Evolutionary conservation across 2,888 invertebrate species (phyloP), one percentile per base, ranked within the genome.

Genomic region (Troides aeacus): DNA sequence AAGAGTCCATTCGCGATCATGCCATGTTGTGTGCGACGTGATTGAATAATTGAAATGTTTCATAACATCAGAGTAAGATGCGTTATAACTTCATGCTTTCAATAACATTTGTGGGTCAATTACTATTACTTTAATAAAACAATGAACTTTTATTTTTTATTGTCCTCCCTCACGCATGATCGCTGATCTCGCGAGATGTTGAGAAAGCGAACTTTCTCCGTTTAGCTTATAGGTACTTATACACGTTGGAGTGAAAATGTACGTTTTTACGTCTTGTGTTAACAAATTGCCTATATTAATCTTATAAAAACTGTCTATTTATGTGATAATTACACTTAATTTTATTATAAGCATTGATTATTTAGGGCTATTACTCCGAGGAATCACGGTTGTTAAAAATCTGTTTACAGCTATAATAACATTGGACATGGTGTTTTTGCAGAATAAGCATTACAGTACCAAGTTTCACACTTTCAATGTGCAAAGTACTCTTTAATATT

Each of bases 171-270:
- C 84, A 79, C 78, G 80, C 78, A 81, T 75, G 74, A 74, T 77
- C 77, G 76, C 66, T 59, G 78, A 79, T 78, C 78, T 78, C 76
- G 76, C 72, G 75, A 78, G 82, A 83, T 81, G 79, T 78, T 79
- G 85, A 84, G 90, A 89, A 89, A 90, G 89, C 84, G 74, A 70
- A 87, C 89, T 90, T 89, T 89, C 89, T 84, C 86, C 78, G 72
- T 71, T 77, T 73, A 74, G 77, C 74, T 74, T 73, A 74, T 78
- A 77, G 74, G 75, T 64, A 70, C 70, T 59, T 61, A 62, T 23
- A 65, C 5, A 58, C 15, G 23, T 46, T 66, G 23, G 66, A 66
- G 62, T 66, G 59, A 66, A 70, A 70, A 70, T 63, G 24, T 53
- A 21, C 36, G 39, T 68, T 64, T 60, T 59, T 60, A 18, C 60